Evolutionary conservation across 2,888 invertebrate genomes (phyloP).

Genomic region (Odontocerum albicorne): DNA sequence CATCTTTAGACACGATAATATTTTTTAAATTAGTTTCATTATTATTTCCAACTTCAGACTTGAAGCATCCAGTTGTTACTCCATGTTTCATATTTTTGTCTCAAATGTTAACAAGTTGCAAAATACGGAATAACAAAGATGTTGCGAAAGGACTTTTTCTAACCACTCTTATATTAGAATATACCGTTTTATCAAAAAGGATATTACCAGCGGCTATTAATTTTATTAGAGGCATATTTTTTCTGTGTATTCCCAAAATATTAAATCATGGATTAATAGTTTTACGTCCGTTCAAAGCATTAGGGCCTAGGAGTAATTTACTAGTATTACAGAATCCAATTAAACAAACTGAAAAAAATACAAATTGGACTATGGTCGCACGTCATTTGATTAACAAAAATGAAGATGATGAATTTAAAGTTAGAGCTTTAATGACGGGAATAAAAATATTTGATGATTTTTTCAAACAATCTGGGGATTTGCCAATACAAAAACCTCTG

Average conservation of each 20-base stretch:
- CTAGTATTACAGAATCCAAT: constrained; percentile 59
- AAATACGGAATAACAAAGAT: constrained; percentile 65
- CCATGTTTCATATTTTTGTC: constrained; percentile 83
- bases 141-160: constrained; percentile 78
- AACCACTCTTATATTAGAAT: constrained; percentile 75
- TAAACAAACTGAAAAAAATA: constrained; percentile 34
- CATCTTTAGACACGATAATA: constrained; percentile 70
- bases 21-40: constrained; percentile 80
- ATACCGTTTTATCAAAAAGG: constrained; percentile 75
- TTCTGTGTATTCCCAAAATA: constrained; percentile 67
- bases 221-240: constrained; percentile 75
- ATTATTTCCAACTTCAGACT: constrained; percentile 89
- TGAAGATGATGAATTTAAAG: constrained; percentile 65
- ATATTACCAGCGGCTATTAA: constrained; percentile 80
- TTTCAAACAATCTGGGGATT: constrained; percentile 52
- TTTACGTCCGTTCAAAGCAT: constrained; percentile 68
- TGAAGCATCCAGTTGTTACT: constrained; percentile 84
- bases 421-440: constrained; percentile 59
- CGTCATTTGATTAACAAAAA: constrained; percentile 58
- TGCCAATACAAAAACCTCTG: constrained; percentile 50
- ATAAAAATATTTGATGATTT: constrained; percentile 63
- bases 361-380: constrained; percentile 52
- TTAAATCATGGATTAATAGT: constrained; percentile 62
- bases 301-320: constrained; percentile 55
- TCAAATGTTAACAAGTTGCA: constrained; percentile 70